Evolutionary conservation across 2,113 vertebrate genomes (phyloP).

Genomic region (Pantherophis guttatus): DNA sequence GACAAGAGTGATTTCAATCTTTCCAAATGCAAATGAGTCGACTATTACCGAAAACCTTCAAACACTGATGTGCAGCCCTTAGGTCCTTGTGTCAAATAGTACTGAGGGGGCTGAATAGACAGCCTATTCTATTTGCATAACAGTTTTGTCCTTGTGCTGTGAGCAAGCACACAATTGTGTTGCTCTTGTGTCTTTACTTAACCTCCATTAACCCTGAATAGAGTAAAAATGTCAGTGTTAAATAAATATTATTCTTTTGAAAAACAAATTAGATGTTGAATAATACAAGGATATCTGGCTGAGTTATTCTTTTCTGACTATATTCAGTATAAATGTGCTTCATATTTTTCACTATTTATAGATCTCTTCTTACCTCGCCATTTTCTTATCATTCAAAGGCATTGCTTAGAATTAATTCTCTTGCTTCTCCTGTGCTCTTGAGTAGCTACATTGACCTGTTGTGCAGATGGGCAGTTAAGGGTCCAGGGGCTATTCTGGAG

Average conservation of each 20-base stretch:
- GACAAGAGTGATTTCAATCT: conserved; percentile 65
- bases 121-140: conserved; percentile 57
- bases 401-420: neutral
- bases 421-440: neutral
- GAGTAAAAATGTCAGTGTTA: conserved; percentile 62
- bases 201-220: conserved; percentile 62
- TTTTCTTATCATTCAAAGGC: neutral
- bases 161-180: conserved; percentile 53
- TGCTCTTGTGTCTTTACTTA: conserved; percentile 66
- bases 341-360: conserved; percentile 12
- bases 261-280: conserved; percentile 62
- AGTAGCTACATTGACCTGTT: neutral
- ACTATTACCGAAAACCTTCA: conserved; percentile 54
- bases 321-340: conserved; percentile 5
- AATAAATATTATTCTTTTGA: conserved; percentile 61
- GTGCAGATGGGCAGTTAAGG: neutral
- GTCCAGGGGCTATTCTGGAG: neutral
- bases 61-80: conserved; percentile 47
- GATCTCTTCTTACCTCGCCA: neutral
- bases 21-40: conserved; percentile 62
- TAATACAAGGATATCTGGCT: conserved; percentile 33
- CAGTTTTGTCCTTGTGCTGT: conserved; percentile 58
- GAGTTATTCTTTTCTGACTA: conserved; percentile 25
- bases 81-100: conserved; percentile 55
- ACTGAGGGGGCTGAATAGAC: conserved; percentile 50